A percentile compares a stretch with the other conserved stretches of the same genome.
These are phyloP conservation scores for Colostygia pectinataria DNA, from an alignment of 2,888 invertebrate species.

Conservation along the genomic window DNA sequence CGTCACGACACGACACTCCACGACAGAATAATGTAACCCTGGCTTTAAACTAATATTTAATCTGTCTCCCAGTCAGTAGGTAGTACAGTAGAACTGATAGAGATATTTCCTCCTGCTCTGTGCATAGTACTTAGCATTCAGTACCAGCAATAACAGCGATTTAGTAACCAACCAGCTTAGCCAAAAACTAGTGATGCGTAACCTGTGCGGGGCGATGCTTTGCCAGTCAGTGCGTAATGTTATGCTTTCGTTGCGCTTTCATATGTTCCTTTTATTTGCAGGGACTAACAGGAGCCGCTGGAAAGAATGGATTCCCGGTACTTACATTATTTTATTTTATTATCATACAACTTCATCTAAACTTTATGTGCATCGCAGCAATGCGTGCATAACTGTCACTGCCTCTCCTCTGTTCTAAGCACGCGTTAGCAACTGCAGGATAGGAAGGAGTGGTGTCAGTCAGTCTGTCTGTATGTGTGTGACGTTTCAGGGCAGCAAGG, in stretches of 20 bases:
- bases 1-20: too few species aligned
- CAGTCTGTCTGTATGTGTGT: slow-evolving; percentile 40
- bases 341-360: background rate
- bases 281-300: slow-evolving; percentile 91
- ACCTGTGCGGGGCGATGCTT: background rate
- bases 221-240: background rate
- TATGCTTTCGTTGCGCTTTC: slow-evolving; percentile 9
- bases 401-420: background rate
- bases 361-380: background rate
- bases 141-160: background rate
- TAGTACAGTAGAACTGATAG: too few species aligned
- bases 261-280: slow-evolving; percentile 70
- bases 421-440: background rate
- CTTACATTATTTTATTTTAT: slow-evolving; percentile 41
- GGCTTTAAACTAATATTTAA: too few species aligned
- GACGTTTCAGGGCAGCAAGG: slow-evolving; percentile 87
- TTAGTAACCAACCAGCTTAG: background rate
- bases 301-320: slow-evolving; percentile 96
- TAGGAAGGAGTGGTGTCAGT: too few species aligned
- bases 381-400: background rate
- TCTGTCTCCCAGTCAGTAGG: too few species aligned
- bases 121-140: too few species aligned
- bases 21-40: too few species aligned
- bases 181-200: background rate
- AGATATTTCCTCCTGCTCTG: too few species aligned